Evolutionary conservation across 2,888 invertebrate genomes (phyloP).

Genomic region (Lycia hirtaria): DNA sequence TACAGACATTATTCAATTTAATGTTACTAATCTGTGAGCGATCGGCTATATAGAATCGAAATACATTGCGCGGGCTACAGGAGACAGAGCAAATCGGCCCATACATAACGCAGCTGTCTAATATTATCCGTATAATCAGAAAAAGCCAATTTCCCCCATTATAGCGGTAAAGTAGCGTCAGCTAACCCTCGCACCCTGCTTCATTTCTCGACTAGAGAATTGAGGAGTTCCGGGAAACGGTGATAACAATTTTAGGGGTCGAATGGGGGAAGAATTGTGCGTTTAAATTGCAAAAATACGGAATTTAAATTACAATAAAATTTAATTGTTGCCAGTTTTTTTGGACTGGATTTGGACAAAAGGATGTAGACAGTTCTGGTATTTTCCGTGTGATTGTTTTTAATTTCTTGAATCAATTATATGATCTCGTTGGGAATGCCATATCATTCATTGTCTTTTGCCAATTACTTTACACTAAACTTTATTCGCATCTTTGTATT

Average conservation of each 20-base stretch:
- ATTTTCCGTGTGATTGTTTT: too few species aligned
- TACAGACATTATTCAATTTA: slow-evolving; percentile 27
- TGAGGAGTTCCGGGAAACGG: slow-evolving; percentile 12
- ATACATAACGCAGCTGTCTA: slow-evolving; percentile 27
- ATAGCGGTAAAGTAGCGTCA: slow-evolving; percentile 32
- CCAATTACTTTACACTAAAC: too few species aligned
- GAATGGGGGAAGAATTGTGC: slow-evolving; percentile 7
- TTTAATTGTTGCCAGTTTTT: too few species aligned
- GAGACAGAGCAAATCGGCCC: not conserved
- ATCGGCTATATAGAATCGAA: slow-evolving; percentile 11
- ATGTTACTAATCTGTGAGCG: slow-evolving; percentile 24
- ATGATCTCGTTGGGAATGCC: too few species aligned
- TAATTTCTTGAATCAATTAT: too few species aligned
- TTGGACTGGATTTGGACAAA: too few species aligned
- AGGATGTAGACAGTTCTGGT: too few species aligned
- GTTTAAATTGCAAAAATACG: too few species aligned
- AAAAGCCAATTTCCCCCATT: slow-evolving; percentile 37
- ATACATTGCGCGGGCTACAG: not conserved
- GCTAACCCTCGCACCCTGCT: slow-evolving; percentile 15
- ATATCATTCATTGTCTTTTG: too few species aligned
- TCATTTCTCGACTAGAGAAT: slow-evolving; percentile 9
- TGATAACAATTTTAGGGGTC: slow-evolving; percentile 11
- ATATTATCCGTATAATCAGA: slow-evolving; percentile 36
- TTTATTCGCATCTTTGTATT: too few species aligned
- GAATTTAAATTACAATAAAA: too few species aligned